Percentiles rank a stretch among this genome's conserved stretches.
Evolutionary conservation across 1,140 invertebrate species (phyloP).

Genomic region (Nixonia krombeini): DNA sequence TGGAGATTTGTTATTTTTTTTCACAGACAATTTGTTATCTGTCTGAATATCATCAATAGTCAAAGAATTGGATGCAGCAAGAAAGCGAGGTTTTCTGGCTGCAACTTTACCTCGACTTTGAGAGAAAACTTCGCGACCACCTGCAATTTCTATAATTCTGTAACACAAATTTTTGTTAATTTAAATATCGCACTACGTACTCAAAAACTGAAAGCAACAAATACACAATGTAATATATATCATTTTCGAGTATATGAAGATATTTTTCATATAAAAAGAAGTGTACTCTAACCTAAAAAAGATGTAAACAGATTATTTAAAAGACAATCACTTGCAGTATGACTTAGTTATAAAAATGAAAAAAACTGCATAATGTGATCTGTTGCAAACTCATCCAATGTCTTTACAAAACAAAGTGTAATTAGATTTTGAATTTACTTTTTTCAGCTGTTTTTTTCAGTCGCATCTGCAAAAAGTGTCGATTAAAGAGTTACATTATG

Average conservation of each 20-base stretch:
- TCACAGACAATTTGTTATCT: slow-evolving; percentile 70
- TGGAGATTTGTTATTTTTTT: slow-evolving; percentile 75
- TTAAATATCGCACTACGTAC: background rate
- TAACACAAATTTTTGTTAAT: slow-evolving; percentile 16
- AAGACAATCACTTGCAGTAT: too few relatives aligned
- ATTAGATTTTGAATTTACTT: too few relatives aligned
- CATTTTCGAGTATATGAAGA: background rate
- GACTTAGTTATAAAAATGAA: too few relatives aligned
- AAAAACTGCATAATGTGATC: too few relatives aligned
- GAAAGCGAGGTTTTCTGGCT: slow-evolving; percentile 79
- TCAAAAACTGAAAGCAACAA: background rate
- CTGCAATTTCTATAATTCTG: slow-evolving; percentile 91
- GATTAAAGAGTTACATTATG: slow-evolving; percentile 9
- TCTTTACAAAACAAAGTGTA: too few relatives aligned
- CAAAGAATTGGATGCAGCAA: slow-evolving; percentile 73
- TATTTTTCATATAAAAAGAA: too few relatives aligned
- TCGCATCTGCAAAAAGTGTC: too few relatives aligned
- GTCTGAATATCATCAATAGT: slow-evolving; percentile 67
- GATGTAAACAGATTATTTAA: too few relatives aligned
- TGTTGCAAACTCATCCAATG: too few relatives aligned
- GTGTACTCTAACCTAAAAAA: too few relatives aligned
- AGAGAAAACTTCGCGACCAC: slow-evolving; percentile 87
- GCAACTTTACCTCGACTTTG: slow-evolving; percentile 84
- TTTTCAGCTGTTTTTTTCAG: too few relatives aligned
- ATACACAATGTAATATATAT: too few relatives aligned